Evolutionary conservation across 2,888 invertebrate species (phyloP).

Genomic region (Amaurobius ferox): DNA sequence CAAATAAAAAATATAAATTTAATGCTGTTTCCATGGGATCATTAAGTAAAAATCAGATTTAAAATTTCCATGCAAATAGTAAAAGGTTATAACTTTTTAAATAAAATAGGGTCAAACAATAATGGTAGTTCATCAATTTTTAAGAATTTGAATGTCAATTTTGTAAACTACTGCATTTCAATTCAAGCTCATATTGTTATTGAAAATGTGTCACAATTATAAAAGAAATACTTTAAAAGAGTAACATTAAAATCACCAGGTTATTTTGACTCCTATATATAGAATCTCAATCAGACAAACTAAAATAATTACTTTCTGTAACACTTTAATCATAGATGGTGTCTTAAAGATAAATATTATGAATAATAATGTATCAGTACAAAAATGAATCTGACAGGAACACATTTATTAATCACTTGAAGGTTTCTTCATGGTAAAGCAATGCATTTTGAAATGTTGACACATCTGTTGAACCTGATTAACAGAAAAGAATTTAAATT

Average conservation of each 20-base stretch:
- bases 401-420: constrained; percentile 80
- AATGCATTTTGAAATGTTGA: constrained; percentile 91
- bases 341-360: neutral
- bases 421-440: constrained; percentile 83
- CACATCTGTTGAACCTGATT: constrained; percentile 96
- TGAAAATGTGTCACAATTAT: too few relatives aligned
- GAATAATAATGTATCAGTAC: neutral
- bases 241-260: too few relatives aligned
- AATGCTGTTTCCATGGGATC: too few relatives aligned
- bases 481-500: constrained; percentile 29
- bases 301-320: constrained; percentile 1
- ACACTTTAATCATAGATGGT: neutral
- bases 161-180: too few relatives aligned
- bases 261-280: neutral
- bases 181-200: too few relatives aligned
- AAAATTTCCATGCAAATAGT: too few relatives aligned
- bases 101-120: too few relatives aligned
- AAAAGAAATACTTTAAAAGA: neutral
- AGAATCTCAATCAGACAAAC: neutral
- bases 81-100: too few relatives aligned
- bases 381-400: neutral
- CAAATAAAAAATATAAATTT: too few relatives aligned
- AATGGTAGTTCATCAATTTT: too few relatives aligned
- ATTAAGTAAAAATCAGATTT: too few relatives aligned
- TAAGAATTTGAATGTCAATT: too few relatives aligned